A percentile compares a stretch with the other conserved stretches of the same genome.
These are phyloP conservation scores for Bubo bubo DNA, from an alignment of 2,113 vertebrate genomes.

Conservation along the genomic window DNA sequence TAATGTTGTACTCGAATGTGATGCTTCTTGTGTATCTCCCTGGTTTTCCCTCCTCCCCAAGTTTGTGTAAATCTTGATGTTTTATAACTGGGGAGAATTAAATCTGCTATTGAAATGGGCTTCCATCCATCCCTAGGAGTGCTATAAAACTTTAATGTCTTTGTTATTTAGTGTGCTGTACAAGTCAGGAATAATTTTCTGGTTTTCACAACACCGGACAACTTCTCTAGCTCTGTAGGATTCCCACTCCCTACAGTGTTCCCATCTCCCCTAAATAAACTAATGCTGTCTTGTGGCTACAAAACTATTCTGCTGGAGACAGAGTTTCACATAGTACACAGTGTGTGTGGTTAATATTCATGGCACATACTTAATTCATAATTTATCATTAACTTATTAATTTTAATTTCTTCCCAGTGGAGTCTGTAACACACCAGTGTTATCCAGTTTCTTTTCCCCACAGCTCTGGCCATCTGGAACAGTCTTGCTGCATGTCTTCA, in stretches of 20 bases:
- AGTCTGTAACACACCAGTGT: constrained; percentile 18
- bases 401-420: constrained; percentile 51
- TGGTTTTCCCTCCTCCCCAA: background rate
- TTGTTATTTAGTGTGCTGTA: constrained; percentile 55
- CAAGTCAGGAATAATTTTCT: constrained; percentile 47
- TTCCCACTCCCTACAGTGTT: constrained; percentile 23
- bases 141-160: constrained; percentile 63
- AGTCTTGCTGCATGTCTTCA: constrained; percentile 30
- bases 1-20: background rate
- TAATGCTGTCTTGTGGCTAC: constrained; percentile 8
- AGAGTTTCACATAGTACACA: constrained; percentile 10
- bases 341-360: constrained; percentile 54
- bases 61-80: constrained; percentile 55
- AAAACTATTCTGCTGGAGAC: constrained; percentile 20
- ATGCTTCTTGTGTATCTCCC: background rate
- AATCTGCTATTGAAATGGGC: constrained; percentile 57
- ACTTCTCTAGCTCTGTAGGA: constrained; percentile 40
- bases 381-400: constrained; percentile 54
- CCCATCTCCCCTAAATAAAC: constrained; percentile 54
- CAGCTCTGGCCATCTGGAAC: constrained; percentile 41
- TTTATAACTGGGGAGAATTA: constrained; percentile 61
- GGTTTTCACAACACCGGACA: background rate
- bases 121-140: constrained; percentile 54
- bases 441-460: constrained; percentile 31
- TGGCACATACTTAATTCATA: constrained; percentile 49